These are phyloP conservation scores for Choloepus didactylus DNA, from an alignment of 2,797 vertebrate genomes.

Conservation along the genomic window DNA sequence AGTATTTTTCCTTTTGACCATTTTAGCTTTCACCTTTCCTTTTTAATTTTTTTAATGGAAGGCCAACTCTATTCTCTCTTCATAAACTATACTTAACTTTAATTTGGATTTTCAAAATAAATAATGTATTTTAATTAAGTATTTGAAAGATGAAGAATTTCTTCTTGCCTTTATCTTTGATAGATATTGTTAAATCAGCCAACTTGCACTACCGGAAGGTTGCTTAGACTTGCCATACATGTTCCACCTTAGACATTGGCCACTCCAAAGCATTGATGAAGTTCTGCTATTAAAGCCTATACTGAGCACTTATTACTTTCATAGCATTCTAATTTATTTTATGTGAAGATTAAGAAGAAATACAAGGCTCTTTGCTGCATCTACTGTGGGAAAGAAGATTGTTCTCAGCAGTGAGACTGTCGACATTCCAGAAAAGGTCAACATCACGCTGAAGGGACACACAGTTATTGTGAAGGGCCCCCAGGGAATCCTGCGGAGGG, in stretches of 20 bases:
- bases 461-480: too few species aligned
- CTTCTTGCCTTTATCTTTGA: neutral
- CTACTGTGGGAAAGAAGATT: too few species aligned
- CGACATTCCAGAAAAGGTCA: too few species aligned
- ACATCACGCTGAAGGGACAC: too few species aligned
- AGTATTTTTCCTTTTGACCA: neutral
- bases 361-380: neutral
- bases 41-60: neutral
- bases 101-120: neutral
- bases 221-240: neutral
- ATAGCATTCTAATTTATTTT: neutral
- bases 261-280: neutral
- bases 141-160: neutral
- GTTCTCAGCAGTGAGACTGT: too few species aligned
- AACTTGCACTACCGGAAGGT: neutral
- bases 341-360: neutral
- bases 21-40: neutral
- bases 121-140: constrained; percentile 5
- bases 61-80: neutral
- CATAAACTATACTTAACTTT: neutral
- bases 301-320: neutral
- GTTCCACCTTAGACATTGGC: neutral
- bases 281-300: neutral
- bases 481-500: too few species aligned
- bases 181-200: neutral